Evolutionary conservation across 2,797 vertebrate genomes (phyloP).

Genomic region (Dendrocincla tyrannina): DNA sequence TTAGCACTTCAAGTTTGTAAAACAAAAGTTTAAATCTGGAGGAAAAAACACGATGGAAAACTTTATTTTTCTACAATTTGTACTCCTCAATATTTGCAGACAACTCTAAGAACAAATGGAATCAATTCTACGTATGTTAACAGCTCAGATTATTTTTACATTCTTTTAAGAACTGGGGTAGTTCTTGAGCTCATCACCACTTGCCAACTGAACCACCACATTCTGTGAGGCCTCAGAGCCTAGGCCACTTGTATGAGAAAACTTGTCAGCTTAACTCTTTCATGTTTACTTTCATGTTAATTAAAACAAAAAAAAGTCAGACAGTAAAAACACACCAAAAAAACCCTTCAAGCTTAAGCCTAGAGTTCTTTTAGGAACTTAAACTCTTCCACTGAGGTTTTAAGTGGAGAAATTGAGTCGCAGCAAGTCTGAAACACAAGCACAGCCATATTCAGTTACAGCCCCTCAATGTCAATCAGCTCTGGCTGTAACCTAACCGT

Average conservation of each 20-base stretch:
- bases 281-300: not conserved
- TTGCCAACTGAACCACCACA: not conserved
- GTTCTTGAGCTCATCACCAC: not conserved
- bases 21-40: not conserved
- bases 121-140: not conserved
- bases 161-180: not conserved
- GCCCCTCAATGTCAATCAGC: not conserved
- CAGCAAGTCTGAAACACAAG: not conserved
- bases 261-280: not conserved
- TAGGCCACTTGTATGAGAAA: not conserved
- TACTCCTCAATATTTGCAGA: not conserved
- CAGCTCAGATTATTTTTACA: not conserved
- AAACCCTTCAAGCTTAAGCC: not conserved
- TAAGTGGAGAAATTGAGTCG: not conserved
- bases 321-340: not conserved
- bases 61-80: not conserved
- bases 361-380: not conserved
- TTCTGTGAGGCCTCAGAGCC: not conserved
- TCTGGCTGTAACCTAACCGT: not conserved
- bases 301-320: rapidly evolving
- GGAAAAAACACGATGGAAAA: not conserved
- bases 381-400: not conserved
- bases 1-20: not conserved
- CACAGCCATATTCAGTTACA: not conserved
- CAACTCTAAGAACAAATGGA: not conserved